Evolutionary conservation across 2,888 invertebrate genomes (phyloP).

Genomic region (Balanococcus diminutus): DNA sequence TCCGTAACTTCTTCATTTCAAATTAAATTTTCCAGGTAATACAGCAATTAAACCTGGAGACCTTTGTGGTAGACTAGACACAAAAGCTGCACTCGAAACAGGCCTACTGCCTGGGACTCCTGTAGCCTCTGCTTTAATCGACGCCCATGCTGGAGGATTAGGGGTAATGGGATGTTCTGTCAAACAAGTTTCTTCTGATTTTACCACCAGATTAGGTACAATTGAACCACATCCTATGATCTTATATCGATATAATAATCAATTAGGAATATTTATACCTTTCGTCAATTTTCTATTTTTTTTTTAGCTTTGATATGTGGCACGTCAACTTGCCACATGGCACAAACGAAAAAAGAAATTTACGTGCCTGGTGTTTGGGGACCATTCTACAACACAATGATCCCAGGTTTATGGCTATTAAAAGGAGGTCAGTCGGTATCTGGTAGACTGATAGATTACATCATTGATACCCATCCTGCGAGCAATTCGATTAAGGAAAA

Average conservation of each 20-base stretch:
- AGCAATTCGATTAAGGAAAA: conserved; percentile 60
- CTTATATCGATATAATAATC: too few species aligned
- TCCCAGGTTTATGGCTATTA: conserved; percentile 83
- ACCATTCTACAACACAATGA: conserved; percentile 88
- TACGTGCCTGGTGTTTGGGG: conserved; percentile 91
- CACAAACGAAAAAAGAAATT: conserved; percentile 72
- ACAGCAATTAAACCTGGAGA: conserved; percentile 74
- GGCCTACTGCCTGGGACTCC: conserved; percentile 75
- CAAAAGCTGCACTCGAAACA: conserved; percentile 71
- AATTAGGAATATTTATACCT: neutral
- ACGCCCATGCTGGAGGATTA: conserved; percentile 93
- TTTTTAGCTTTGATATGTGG: conserved; percentile 80
- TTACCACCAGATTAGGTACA: conserved; percentile 65
- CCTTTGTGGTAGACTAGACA: conserved; percentile 69
- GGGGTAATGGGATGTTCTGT: conserved; percentile 74
- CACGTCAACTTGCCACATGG: conserved; percentile 96
- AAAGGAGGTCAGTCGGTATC: conserved; percentile 96
- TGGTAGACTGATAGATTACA: conserved; percentile 83
- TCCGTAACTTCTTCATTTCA: too few species aligned
- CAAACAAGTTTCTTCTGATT: conserved; percentile 61
- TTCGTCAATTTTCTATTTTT: neutral
- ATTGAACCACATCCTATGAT: neutral
- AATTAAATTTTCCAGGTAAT: conserved; percentile 61
- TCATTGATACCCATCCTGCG: conserved; percentile 82
- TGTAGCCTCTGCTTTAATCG: conserved; percentile 89